Evolutionary conservation across 2,797 vertebrate genomes (phyloP), one percentile per base, ranked within the genome.

Genomic region (Enoplosus armatus): DNA sequence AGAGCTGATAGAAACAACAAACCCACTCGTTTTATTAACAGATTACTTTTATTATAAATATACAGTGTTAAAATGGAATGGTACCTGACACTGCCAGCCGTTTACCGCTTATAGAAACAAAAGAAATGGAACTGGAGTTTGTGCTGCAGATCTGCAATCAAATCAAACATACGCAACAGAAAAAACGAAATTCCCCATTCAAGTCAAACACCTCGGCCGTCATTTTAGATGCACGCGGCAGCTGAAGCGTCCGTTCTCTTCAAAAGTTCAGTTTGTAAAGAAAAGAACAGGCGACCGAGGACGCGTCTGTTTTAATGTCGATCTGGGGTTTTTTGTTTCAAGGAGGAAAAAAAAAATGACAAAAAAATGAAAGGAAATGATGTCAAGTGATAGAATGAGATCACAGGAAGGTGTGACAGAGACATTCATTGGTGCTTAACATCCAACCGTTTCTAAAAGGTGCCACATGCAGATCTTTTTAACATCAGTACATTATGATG

Each of bases 31-130:
- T 10, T 83, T 81, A 72, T 87, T 80, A 88, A 77, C 84, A 82
- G 86, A 87, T 89, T 86, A 88, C 59, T 92, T 95, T 95, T 94
- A 95, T 94, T 95, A 95, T 95, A 95, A 95, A 95, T 95, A 95
- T 95, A 95, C 95, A 95, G 94, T 95, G 94, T 95, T 93, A 90
- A 93, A 90, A 94, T 93, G 93, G 89, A 93, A 93, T 89, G 91
- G 91, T 92, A 90, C 90, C 91, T 88, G 90, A 94, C 91, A 91
- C 91, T 91, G 86, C 85, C 74, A 82, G 86, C 70, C 27, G 70
- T 86, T 89, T 70, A 87, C 82, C 53, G 60, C 56, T 43, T 54
- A 72, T 27, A 86, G 27, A 87, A 73, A 84, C 58, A 71, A 43
- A 59, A 53, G 37, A 22, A 59, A 74, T n/a, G 67, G n/a, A 79